A percentile compares a stretch with the other conserved stretches of the same genome.
phyloP scores from a whole-genome alignment of 2,113 vertebrate species.

The Eulemur rufifrons region DNA sequence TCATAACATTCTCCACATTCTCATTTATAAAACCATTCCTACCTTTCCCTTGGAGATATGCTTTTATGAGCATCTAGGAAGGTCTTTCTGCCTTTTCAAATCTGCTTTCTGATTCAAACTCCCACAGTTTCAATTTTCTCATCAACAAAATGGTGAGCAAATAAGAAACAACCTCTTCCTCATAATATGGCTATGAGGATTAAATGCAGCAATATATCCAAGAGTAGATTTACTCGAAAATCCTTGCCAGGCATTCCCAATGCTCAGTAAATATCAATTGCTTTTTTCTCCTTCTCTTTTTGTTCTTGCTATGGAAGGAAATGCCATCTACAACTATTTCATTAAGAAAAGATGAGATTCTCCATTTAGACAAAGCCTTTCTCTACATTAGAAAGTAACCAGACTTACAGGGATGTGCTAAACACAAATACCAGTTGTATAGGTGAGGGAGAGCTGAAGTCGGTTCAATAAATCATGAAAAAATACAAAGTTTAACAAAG shows the following conservation, averaged over 20 bases:
- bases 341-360: slow-evolving; percentile 13
- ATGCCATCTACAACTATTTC: neutral
- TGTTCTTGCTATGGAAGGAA: slow-evolving; percentile 27
- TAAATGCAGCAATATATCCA: neutral
- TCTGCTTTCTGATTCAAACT: slow-evolving; percentile 14
- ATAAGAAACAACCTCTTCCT: slow-evolving; percentile 29
- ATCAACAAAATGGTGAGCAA: slow-evolving; percentile 27
- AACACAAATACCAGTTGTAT: slow-evolving; percentile 12
- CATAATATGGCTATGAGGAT: neutral
- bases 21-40: neutral
- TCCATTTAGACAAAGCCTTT: slow-evolving; percentile 1
- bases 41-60: neutral
- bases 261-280: neutral
- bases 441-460: slow-evolving; percentile 24
- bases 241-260: neutral
- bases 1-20: neutral
- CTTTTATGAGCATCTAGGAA: slow-evolving; percentile 41
- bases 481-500: slow-evolving; percentile 61
- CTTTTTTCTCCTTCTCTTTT: neutral
- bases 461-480: slow-evolving; percentile 54
- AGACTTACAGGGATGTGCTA: neutral
- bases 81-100: neutral
- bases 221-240: neutral
- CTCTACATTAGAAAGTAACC: neutral
- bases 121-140: neutral